These are phyloP conservation scores for Elgaria multicarinata DNA, from an alignment of 2,113 vertebrate species.

Conservation along the genomic window DNA sequence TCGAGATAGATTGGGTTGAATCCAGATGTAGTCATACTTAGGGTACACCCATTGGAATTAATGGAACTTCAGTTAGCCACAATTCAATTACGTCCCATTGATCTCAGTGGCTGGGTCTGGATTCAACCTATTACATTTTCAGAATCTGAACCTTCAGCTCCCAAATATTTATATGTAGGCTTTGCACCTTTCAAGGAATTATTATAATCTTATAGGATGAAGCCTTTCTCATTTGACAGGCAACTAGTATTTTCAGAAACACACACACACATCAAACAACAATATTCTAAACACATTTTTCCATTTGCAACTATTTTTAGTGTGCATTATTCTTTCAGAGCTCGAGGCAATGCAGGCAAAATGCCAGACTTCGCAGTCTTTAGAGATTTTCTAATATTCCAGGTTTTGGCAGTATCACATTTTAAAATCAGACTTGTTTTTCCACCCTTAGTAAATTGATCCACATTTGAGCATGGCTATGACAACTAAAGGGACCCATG, in stretches of 20 bases:
- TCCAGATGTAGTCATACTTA: background rate
- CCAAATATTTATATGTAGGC: background rate
- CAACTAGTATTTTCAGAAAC: conserved; percentile 32
- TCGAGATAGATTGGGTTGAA: background rate
- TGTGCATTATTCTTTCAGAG: conserved; percentile 62
- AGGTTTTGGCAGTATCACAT: conserved; percentile 66
- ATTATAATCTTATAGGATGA: background rate
- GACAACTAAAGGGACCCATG: conserved; percentile 42
- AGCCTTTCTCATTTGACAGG: conserved; percentile 4
- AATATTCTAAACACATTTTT: conserved; percentile 30
- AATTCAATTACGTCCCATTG: too few relatives aligned
- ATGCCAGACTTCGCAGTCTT: conserved; percentile 73
- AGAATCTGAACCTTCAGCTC: background rate
- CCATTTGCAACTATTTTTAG: conserved; percentile 73
- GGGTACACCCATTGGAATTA: too few relatives aligned
- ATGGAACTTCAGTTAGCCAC: too few relatives aligned
- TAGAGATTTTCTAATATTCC: conserved; percentile 67
- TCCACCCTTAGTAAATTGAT: conserved; percentile 63
- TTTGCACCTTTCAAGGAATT: conserved; percentile 11
- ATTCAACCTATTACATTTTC: background rate
- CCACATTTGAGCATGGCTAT: conserved; percentile 46
- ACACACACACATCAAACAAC: background rate
- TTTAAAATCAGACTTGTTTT: conserved; percentile 71
- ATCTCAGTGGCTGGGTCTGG: too few relatives aligned
- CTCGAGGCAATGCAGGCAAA: conserved; percentile 62